A percentile compares a stretch with the other conserved stretches of the same genome.
phyloP scores from a whole-genome alignment of 2,113 vertebrate genomes.

The Eptatretus burgeri region DNA sequence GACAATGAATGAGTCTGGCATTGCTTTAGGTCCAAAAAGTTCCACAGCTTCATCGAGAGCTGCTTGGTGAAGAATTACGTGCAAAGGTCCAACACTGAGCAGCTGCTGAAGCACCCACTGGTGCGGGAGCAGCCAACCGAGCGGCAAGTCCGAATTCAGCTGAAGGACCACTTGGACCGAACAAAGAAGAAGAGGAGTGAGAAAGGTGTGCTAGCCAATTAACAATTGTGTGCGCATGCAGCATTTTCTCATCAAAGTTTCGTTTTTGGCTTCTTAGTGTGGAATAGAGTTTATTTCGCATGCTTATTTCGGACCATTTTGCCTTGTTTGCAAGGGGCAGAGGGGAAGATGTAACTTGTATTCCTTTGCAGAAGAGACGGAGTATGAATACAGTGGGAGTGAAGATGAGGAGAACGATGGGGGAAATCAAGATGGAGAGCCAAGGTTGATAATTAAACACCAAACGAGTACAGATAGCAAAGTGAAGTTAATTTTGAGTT shows the following conservation, averaged over 20 bases:
- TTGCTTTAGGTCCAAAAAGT: constrained; percentile 67
- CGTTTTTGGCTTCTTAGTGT: too few relatives aligned
- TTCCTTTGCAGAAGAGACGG: constrained; percentile 45
- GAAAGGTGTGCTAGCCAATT: constrained; percentile 31
- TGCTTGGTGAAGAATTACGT: constrained; percentile 98
- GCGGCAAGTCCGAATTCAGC: constrained; percentile 91
- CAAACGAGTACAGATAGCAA: neutral
- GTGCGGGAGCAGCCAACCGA: constrained; percentile 96
- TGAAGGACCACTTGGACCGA: constrained; percentile 93
- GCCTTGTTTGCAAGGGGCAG: too few relatives aligned
- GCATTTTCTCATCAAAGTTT: too few relatives aligned
- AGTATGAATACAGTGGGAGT: constrained; percentile 94
- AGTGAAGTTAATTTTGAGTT: neutral
- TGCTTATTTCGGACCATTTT: too few relatives aligned
- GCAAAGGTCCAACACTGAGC: constrained; percentile 71
- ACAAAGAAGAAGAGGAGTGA: constrained; percentile 95
- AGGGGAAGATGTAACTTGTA: neutral
- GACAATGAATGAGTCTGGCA: neutral
- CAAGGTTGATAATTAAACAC: constrained; percentile 27
- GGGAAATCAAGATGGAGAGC: constrained; percentile 86
- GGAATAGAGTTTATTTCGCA: too few relatives aligned
- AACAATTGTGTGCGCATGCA: too few relatives aligned
- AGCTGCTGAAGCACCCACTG: constrained; percentile 79
- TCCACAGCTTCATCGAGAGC: constrained; percentile 93
- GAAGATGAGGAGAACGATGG: constrained; percentile 92